These are phyloP conservation scores for Pterostichus madidus DNA, from an alignment of 2,888 invertebrate species.

Conservation along the genomic window DNA sequence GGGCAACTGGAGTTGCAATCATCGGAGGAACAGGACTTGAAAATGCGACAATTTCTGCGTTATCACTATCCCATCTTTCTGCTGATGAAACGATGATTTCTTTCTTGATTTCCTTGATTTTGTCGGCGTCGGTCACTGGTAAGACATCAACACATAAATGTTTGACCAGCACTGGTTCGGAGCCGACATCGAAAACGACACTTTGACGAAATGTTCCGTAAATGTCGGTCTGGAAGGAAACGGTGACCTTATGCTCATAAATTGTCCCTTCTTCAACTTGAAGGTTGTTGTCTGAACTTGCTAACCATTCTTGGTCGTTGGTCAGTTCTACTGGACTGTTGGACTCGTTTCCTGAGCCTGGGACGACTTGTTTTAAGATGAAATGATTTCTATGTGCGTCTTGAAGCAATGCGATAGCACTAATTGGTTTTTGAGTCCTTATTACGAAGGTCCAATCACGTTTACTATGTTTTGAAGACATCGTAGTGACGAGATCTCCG, in stretches of 20 bases:
- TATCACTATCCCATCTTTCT: constrained; percentile 82
- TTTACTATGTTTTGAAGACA: constrained; percentile 82
- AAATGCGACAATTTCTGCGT: constrained; percentile 79
- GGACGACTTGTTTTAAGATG: constrained; percentile 79
- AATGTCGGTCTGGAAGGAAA: constrained; percentile 84
- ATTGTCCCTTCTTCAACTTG: constrained; percentile 47
- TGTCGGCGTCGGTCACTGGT: constrained; percentile 83
- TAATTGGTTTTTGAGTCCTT: constrained; percentile 78
- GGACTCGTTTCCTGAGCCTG: constrained; percentile 69
- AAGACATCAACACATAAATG: constrained; percentile 88
- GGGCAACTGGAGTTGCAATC: constrained; percentile 77
- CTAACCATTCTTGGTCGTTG: constrained; percentile 75
- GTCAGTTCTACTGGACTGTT: constrained; percentile 71
- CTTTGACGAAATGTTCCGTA: constrained; percentile 90
- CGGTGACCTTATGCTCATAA: constrained; percentile 77
- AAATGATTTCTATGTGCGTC: constrained; percentile 86
- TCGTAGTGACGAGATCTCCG: constrained; percentile 81
- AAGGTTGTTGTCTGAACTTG: neutral
- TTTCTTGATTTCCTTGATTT: constrained; percentile 83
- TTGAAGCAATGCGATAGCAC: constrained; percentile 84
- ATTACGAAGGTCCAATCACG: constrained; percentile 83
- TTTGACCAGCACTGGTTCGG: constrained; percentile 82
- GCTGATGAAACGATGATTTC: constrained; percentile 82
- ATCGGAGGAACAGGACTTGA: constrained; percentile 80
- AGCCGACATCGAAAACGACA: constrained; percentile 87